Base-by-base conservation (phyloP, 2,888 invertebrate genomes). In the Drosophila setosimentum region DNA sequence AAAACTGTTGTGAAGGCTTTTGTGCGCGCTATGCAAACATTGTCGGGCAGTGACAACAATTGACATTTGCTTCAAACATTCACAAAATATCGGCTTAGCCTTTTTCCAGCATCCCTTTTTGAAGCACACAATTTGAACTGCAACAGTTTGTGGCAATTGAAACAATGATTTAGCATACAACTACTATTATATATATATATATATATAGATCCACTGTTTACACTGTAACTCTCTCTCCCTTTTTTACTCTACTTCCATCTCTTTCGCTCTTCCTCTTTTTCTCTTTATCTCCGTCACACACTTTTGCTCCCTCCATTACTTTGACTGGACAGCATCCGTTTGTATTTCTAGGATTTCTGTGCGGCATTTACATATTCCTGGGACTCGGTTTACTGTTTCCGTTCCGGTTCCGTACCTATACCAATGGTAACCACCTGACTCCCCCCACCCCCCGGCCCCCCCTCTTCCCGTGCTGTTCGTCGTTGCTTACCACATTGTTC, bases 1-100 rank as follows among this genome's bases (percentile, higher is more conserved):
- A 18, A 40, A 61, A 60, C 55, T 70, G 81, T 76, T 83, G 70
- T 81, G 76, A 63, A 49, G 62, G 71, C 73, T 69, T 87, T 85
- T 85, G 88, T 85, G 70, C 57, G 49, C 58, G 54, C 74, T 86
- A 73, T 68, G 77, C 66, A 86, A 85, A 85, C 79, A 85, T 76
- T 75, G 72, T 59, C 75, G 79, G 84, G 30, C 73, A 86, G 71
- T 73, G 79, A 88, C 87, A 88, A 79, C 81, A 76, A 79, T 73
- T 69, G 77, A 58, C 68, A 71, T 80, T 78, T 76, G 69, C 50
- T 51, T 50, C 54, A 59, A 66, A 66, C 30, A 50, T 55, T 45
- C 24, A 45, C 45, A 24, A 24, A 45, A 45, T 45, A 45, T 45
- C 45, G 16, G 24, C 8, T 45, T 8, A 45, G 16, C 45, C 45